Conservation (phyloP, 1,140 invertebrate species). For the Lamellibrachia luymesi region DNA sequence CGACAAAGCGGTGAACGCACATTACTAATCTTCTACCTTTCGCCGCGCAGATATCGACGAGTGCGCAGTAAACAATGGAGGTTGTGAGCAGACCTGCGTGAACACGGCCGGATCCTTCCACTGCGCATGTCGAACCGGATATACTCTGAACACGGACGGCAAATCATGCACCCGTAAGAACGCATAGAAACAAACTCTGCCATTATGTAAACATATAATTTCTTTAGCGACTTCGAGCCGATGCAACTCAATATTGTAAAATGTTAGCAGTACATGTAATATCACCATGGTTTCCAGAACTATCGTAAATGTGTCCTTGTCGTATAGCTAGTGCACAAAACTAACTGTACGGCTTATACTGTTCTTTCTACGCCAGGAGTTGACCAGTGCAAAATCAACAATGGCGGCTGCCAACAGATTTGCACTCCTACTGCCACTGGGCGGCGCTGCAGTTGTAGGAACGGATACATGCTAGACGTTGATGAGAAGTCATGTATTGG, state of each 20-base stretch:
- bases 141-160: slow-evolving; percentile 45
- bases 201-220: slow-evolving; percentile 57
- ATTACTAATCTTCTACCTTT: neutral
- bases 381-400: slow-evolving; percentile 38
- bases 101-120: slow-evolving; percentile 47
- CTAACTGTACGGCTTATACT: neutral
- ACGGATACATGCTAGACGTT: slow-evolving; percentile 44
- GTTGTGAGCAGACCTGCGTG: slow-evolving; percentile 48
- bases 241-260: too few relatives aligned
- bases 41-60: slow-evolving; percentile 55
- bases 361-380: neutral
- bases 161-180: slow-evolving; percentile 66
- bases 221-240: neutral
- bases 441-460: slow-evolving; percentile 49
- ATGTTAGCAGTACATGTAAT: neutral
- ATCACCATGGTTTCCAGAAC: neutral
- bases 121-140: slow-evolving; percentile 45
- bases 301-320: neutral
- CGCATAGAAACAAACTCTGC: slow-evolving; percentile 73
- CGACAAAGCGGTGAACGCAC: neutral
- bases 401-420: slow-evolving; percentile 48
- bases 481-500: slow-evolving; percentile 44
- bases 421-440: slow-evolving; percentile 51
- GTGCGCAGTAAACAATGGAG: slow-evolving; percentile 53
- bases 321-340: neutral